Evolutionary conservation across 1,140 invertebrate species (phyloP).

Genomic region (Hyphantria cunea): DNA sequence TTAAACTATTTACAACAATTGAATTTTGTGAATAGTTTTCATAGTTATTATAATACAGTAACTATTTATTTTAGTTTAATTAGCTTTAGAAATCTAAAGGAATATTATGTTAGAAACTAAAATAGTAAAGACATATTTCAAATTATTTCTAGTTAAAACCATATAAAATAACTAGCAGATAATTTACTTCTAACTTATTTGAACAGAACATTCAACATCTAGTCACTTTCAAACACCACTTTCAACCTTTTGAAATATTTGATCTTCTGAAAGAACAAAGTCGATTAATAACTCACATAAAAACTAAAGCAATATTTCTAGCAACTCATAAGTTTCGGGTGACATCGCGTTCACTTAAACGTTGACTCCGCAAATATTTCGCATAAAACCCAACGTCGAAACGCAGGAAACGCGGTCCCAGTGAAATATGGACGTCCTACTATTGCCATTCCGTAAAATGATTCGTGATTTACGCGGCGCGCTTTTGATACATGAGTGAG

Average conservation of each 20-base stretch:
- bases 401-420: conserved; percentile 48
- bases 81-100: too few relatives aligned
- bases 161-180: too few relatives aligned
- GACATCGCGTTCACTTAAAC: conserved; percentile 30
- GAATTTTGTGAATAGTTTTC: too few relatives aligned
- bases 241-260: not conserved
- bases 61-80: too few relatives aligned
- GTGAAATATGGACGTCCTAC: conserved; percentile 55
- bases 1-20: too few relatives aligned
- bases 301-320: not conserved
- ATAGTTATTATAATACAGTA: too few relatives aligned
- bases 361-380: conserved; percentile 56
- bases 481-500: conserved; percentile 54
- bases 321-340: conserved; percentile 15
- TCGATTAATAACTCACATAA: conserved; percentile 6
- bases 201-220: too few relatives aligned
- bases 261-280: not conserved
- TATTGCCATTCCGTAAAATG: conserved; percentile 59
- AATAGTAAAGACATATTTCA: too few relatives aligned
- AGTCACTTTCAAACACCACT: not conserved
- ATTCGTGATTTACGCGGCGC: conserved; percentile 61
- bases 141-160: too few relatives aligned
- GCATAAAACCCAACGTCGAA: conserved; percentile 37
- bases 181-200: too few relatives aligned
- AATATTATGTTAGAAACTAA: too few relatives aligned